Base-by-base conservation (phyloP, 2,888 invertebrate species). In the Drosophila kambysellisi region DNA sequence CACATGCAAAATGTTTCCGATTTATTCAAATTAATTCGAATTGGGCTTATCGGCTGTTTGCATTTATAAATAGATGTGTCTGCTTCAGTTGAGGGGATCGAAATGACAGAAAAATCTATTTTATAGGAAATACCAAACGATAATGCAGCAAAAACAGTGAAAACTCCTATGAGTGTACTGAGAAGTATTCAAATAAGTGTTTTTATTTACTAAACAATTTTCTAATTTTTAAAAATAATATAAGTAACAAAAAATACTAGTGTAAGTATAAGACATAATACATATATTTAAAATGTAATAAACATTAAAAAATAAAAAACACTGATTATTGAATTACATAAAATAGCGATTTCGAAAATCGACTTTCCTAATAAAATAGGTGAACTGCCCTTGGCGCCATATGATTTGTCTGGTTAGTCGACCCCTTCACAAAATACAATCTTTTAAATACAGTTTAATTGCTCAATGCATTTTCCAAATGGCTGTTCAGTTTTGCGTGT, bases 11-110 rank as follows among this genome's bases (percentile, higher is more conserved):
- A 52, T 62, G 11, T 39, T 53, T 30, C 33, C 51, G 50, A 84
- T 72, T 76, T 69, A 80, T 78, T 70, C 53, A 76, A 79, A 70
- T 67, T 60, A 74, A 81, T 74, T 72, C 68, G 64, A 72, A 72
- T 86, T 70, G 70, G 53, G n/a, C 50, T 77, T 83, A 73, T 74
- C 69, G 48, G 29, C 48, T 39, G 29, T 53, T 57, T 33, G 57
- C 58, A 56, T 58, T 65, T 68, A 50, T 68, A 37, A n/a, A 39
- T 37, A 37, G 25, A 39, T 32, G 15, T 39, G 60, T 41, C 30
- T 39, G 46, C 32, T 51, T 15, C 30, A 20, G 48, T 35, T n/a
- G 30, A 30, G 52, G 41, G 62, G 50, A 59, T 54, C 50, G 57
- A 54, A 56, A 37, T 69, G 30, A 37, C 59, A 48, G 59, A 20